Conservation (phyloP, 2,888 invertebrate species). For the Rhopalosiphum nymphaeae region DNA sequence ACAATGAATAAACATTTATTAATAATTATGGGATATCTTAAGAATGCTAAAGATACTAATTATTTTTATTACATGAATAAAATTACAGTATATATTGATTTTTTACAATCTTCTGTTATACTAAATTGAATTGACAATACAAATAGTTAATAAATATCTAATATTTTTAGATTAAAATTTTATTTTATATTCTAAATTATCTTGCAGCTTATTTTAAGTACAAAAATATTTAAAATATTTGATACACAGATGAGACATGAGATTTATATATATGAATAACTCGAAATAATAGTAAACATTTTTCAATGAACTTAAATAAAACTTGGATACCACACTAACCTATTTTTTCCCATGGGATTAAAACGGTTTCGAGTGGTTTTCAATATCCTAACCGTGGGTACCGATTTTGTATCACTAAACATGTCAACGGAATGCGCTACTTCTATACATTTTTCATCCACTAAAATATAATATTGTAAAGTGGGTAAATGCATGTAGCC, state of each 20-base stretch:
- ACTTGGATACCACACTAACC: background rate
- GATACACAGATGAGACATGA: background rate
- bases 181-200: background rate
- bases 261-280: slow-evolving; percentile 4
- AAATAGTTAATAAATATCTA: background rate
- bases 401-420: slow-evolving; percentile 58
- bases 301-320: slow-evolving; percentile 14
- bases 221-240: background rate
- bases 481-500: slow-evolving; percentile 26
- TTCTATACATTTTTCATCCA: slow-evolving; percentile 36
- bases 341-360: slow-evolving; percentile 60
- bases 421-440: slow-evolving; percentile 60
- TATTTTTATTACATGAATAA: background rate
- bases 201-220: background rate
- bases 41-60: background rate
- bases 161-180: background rate
- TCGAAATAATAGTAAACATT: slow-evolving; percentile 35
- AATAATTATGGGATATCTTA: background rate
- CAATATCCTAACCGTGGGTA: slow-evolving; percentile 57
- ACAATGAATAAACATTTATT: background rate
- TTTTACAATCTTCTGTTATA: background rate
- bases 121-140: background rate
- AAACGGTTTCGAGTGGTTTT: slow-evolving; percentile 49
- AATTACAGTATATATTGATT: background rate
- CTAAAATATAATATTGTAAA: slow-evolving; percentile 27